Conservation (phyloP, 2,888 invertebrate species). For the Amiota communis region DNA sequence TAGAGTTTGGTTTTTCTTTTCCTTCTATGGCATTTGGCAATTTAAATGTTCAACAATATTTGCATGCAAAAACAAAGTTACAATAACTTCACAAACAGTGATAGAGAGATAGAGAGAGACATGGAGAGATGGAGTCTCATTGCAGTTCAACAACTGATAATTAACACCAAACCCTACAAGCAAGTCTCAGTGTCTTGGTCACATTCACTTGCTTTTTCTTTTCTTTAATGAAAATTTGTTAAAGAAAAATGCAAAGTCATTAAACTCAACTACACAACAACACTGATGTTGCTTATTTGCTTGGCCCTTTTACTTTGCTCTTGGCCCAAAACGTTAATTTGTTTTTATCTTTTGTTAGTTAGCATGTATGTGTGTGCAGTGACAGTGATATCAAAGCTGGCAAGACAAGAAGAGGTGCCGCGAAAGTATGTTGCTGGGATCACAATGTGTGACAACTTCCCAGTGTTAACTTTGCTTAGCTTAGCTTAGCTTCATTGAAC, state of each 20-base stretch:
- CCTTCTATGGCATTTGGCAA: background rate
- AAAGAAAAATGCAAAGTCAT: constrained; percentile 17
- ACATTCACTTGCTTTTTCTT: constrained; percentile 44
- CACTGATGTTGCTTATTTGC: too few species aligned
- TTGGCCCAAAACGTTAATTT: background rate
- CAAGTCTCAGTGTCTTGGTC: constrained; percentile 28
- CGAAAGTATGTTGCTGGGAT: constrained; percentile 52
- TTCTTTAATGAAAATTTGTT: background rate
- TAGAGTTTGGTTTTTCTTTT: background rate
- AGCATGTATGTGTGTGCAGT: background rate
- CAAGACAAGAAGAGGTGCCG: background rate
- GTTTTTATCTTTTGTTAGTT: background rate
- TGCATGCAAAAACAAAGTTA: background rate
- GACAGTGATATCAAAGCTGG: background rate
- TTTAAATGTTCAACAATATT: background rate
- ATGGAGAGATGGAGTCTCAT: constrained; percentile 49
- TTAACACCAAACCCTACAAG: background rate
- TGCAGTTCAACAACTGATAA: constrained; percentile 37
- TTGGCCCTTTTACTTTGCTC: background rate
- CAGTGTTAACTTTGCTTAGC: constrained; percentile 40
- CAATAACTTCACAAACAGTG: background rate
- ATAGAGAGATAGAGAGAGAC: constrained; percentile 40
- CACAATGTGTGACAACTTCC: constrained; percentile 54
- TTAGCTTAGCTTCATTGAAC: background rate
- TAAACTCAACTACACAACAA: background rate